phyloP scores from a whole-genome alignment of 2,888 invertebrate species.

The Mechanitis mazaeus region DNA sequence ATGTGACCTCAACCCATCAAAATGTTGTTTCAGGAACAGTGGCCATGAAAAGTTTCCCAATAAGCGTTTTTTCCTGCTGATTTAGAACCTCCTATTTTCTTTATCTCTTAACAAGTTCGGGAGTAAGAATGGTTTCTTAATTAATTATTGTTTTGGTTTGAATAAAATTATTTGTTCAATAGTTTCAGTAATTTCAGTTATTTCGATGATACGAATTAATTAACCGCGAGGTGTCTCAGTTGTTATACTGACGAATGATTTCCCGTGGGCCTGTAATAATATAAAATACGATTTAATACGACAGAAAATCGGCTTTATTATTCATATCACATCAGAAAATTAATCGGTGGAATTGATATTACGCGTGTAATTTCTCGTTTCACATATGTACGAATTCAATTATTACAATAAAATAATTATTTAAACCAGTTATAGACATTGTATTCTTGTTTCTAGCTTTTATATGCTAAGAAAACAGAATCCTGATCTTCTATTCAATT shows the following conservation, averaged over 20 bases:
- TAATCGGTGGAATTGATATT: slow-evolving; percentile 21
- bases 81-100: slow-evolving; percentile 32
- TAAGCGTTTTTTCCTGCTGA: slow-evolving; percentile 46
- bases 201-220: slow-evolving; percentile 33
- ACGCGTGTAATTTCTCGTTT: slow-evolving; percentile 10
- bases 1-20: slow-evolving; percentile 20
- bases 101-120: slow-evolving; percentile 25
- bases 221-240: slow-evolving; percentile 33
- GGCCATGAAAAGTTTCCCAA: slow-evolving; percentile 43
- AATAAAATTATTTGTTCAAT: background rate
- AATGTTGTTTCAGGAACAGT: slow-evolving; percentile 30
- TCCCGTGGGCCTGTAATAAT: slow-evolving; percentile 48
- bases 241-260: slow-evolving; percentile 50
- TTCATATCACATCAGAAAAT: slow-evolving; percentile 28
- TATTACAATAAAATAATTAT: no score
- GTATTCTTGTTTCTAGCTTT: no score
- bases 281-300: slow-evolving; percentile 50
- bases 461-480: slow-evolving; percentile 7
- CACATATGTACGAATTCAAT: background rate
- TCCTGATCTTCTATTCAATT: slow-evolving; percentile 34
- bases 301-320: slow-evolving; percentile 35
- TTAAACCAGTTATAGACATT: no score
- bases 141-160: slow-evolving; percentile 23
- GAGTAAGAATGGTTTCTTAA: slow-evolving; percentile 16
- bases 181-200: no score